A percentile compares a stretch with the other conserved stretches of the same genome.
phyloP scores from a whole-genome alignment of 2,113 vertebrate species.

The Pseudopipra pipra region DNA sequence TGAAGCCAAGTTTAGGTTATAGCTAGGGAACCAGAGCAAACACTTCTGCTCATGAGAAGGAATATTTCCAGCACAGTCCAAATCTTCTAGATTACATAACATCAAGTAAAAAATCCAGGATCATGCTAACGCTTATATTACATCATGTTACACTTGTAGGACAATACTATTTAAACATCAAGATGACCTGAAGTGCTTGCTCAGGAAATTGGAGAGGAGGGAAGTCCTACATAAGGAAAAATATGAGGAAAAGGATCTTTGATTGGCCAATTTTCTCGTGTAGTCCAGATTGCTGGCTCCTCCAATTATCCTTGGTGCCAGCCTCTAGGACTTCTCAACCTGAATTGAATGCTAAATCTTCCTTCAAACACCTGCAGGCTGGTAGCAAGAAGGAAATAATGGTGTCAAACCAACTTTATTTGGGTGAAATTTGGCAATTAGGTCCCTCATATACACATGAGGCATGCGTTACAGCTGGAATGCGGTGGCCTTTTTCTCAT shows the following conservation, averaged over 20 bases:
- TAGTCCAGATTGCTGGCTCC: background rate
- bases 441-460: background rate
- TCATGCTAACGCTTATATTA: background rate
- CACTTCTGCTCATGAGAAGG: conserved; percentile 21
- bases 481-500: background rate
- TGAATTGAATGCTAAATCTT: accelerated
- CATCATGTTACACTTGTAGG: background rate
- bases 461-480: background rate
- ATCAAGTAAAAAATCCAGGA: background rate
- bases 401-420: background rate
- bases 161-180: background rate
- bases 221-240: background rate
- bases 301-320: background rate
- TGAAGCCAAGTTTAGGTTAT: conserved; percentile 56
- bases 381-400: background rate
- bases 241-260: background rate
- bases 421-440: background rate
- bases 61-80: conserved; percentile 13
- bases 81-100: background rate
- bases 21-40: conserved; percentile 30
- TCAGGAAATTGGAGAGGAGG: background rate
- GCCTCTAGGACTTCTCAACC: background rate
- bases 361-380: background rate
- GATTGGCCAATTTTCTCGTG: background rate
- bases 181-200: background rate